These are phyloP conservation scores for Idris sp. DNA, from an alignment of 1,140 invertebrate genomes.

Conservation along the genomic window DNA sequence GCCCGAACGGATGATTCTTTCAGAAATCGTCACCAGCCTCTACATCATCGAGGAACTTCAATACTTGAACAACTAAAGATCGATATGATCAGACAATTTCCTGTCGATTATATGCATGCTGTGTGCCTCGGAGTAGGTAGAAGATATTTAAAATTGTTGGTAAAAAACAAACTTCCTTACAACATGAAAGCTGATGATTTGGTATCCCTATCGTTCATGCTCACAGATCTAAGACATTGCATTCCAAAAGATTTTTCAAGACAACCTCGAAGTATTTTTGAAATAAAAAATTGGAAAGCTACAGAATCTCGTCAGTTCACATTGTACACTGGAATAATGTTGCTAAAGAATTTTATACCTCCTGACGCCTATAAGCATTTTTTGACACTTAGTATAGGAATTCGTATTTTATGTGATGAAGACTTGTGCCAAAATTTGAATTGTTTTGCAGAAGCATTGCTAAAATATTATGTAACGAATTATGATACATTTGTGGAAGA, in stretches of 20 bases:
- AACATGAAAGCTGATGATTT: not conserved
- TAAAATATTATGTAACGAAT: constrained; percentile 7
- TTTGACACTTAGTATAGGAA: not conserved
- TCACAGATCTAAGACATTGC: not conserved
- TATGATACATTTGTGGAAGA: not conserved
- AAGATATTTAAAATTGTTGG: constrained; percentile 5
- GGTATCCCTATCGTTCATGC: not conserved
- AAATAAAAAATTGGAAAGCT: constrained; percentile 10
- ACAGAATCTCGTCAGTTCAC: constrained; percentile 13
- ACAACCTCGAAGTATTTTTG: constrained; percentile 9
- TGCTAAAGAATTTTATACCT: constrained; percentile 1
- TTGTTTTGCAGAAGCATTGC: not conserved
- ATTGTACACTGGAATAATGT: constrained; percentile 1
- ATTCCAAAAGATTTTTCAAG: constrained; percentile 4
- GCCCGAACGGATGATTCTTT: not conserved
- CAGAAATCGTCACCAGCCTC: too few species aligned
- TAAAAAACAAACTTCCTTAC: not conserved
- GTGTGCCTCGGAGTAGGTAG: constrained; percentile 13
- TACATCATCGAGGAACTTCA: constrained; percentile 12
- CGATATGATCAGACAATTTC: constrained; percentile 17
- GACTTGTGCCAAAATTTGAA: not conserved
- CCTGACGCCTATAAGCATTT: constrained; percentile 2
- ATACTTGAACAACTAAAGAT: not conserved
- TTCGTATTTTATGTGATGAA: constrained; percentile 5
- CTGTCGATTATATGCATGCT: constrained; percentile 10